These are phyloP conservation scores for Arenaria interpres DNA, from an alignment of 2,113 vertebrate species.

Conservation along the genomic window DNA sequence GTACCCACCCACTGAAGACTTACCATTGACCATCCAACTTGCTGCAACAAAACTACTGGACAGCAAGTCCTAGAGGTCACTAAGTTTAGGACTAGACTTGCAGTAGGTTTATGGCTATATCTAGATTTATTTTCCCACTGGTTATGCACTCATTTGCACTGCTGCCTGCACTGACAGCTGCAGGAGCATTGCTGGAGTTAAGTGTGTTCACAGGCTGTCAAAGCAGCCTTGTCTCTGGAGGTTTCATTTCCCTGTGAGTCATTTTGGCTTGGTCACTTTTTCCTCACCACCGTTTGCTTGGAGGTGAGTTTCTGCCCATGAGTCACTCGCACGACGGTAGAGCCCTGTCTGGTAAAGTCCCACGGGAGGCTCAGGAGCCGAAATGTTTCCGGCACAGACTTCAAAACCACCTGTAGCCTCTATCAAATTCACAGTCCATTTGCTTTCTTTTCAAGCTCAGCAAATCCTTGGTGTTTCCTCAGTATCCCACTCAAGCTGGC, in stretches of 20 bases:
- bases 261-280: constrained; percentile 25
- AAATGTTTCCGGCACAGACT: background rate
- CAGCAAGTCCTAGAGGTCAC: background rate
- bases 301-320: background rate
- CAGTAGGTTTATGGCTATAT: background rate
- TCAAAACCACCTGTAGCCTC: constrained; percentile 18
- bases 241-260: background rate
- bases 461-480: background rate
- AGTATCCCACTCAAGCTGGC: background rate
- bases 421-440: background rate
- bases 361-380: background rate
- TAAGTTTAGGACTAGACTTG: background rate
- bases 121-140: background rate
- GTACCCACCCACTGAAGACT: background rate
- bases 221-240: background rate
- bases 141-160: background rate
- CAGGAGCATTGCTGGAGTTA: background rate
- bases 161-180: background rate
- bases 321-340: background rate
- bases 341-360: background rate
- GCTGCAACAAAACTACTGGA: background rate
- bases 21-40: background rate
- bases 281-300: background rate
- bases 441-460: background rate
- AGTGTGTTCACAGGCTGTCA: background rate